Evolutionary conservation across 1,140 invertebrate genomes (phyloP).

Genomic region (Capitella teleta): DNA sequence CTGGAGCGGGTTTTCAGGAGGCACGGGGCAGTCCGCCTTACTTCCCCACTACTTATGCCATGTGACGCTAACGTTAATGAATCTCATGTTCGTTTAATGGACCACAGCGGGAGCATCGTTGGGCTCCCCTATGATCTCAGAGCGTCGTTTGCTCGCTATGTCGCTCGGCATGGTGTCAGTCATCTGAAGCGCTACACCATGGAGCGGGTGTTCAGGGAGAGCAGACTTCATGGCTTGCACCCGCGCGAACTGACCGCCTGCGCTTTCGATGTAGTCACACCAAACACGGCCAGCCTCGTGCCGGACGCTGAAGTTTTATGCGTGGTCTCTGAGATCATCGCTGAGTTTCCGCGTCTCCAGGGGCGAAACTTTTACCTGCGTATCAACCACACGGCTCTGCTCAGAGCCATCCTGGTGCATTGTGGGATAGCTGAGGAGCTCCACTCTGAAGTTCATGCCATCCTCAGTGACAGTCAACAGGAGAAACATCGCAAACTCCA

Average conservation of each 20-base stretch:
- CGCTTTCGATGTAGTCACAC: constrained; percentile 83
- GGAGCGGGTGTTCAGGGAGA: constrained; percentile 74
- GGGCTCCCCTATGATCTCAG: constrained; percentile 56
- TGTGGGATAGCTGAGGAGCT: constrained; percentile 66
- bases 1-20: constrained; percentile 26
- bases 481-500: constrained; percentile 47
- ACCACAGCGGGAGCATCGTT: constrained; percentile 66
- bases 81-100: constrained; percentile 65
- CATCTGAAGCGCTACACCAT: constrained; percentile 71
- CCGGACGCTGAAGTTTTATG: constrained; percentile 76
- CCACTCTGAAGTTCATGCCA: constrained; percentile 54
- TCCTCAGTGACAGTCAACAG: constrained; percentile 48
- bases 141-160: constrained; percentile 60
- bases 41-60: constrained; percentile 66
- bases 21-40: constrained; percentile 58
- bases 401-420: constrained; percentile 66
- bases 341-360: constrained; percentile 55
- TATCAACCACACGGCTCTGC: constrained; percentile 69
- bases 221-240: constrained; percentile 69
- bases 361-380: constrained; percentile 60
- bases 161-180: constrained; percentile 68
- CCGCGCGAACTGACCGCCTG: constrained; percentile 80
- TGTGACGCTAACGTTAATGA: constrained; percentile 47
- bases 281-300: constrained; percentile 50
- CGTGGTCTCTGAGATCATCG: constrained; percentile 63